These are phyloP conservation scores for Oikopleura dioica DNA, from an alignment of 23 tunicate species.

Conservation along the genomic window DNA sequence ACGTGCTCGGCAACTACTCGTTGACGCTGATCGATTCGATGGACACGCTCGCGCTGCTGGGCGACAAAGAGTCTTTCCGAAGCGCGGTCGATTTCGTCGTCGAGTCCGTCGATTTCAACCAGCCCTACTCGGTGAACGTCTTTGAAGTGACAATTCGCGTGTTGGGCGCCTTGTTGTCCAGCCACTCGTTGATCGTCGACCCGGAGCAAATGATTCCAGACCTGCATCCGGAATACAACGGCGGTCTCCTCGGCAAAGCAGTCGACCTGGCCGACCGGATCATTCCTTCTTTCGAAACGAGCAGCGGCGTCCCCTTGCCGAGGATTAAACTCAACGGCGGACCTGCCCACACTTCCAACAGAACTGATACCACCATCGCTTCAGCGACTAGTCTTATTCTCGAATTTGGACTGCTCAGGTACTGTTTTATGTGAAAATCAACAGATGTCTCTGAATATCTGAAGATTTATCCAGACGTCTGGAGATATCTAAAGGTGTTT, in stretches of 20 bases:
- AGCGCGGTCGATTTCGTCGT: not conserved
- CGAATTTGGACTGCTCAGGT: slow-evolving; percentile 77
- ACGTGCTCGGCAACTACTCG: slow-evolving; percentile 86
- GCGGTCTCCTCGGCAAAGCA: slow-evolving; percentile 36
- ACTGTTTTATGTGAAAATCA: slow-evolving; percentile 49
- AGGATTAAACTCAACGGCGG: slow-evolving; percentile 19
- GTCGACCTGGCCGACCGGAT: slow-evolving; percentile 70
- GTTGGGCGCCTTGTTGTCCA: slow-evolving; percentile 60
- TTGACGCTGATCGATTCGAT: slow-evolving; percentile 61
- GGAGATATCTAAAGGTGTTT: slow-evolving; percentile 23
- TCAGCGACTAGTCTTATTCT: slow-evolving; percentile 67
- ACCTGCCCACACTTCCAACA: slow-evolving; percentile 12
- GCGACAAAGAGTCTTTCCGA: not conserved
- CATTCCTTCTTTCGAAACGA: slow-evolving; percentile 57
- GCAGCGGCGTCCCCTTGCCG: slow-evolving; percentile 60
- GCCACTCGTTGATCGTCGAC: slow-evolving; percentile 50
- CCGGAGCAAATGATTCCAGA: slow-evolving; percentile 51
- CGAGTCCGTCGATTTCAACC: not conserved
- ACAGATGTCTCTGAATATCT: too few species aligned
- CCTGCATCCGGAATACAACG: slow-evolving; percentile 43
- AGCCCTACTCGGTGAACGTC: not conserved
- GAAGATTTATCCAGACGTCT: too few species aligned
- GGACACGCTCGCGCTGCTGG: slow-evolving; percentile 32
- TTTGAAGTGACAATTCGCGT: slow-evolving; percentile 21
- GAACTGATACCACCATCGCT: slow-evolving; percentile 59